Percentiles rank a stretch among this genome's conserved stretches.
These are phyloP conservation scores for Philotrypesis tridentata DNA, from an alignment of 1,140 invertebrate species.

Conservation along the genomic window DNA sequence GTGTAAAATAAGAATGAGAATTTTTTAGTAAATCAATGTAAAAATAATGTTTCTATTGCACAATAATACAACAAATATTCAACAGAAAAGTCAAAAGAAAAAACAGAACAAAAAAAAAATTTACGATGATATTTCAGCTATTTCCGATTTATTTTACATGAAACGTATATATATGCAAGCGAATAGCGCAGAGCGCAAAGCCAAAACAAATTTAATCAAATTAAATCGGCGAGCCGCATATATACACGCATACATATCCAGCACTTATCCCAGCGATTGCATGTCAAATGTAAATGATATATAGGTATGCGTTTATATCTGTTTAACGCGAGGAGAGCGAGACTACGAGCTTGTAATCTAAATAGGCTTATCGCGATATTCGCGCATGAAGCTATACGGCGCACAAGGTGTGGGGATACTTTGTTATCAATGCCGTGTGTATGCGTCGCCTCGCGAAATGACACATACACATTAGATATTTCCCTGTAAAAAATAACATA, in stretches of 20 bases:
- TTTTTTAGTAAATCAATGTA: too few relatives aligned
- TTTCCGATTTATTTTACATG: too few relatives aligned
- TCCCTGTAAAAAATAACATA: not conserved
- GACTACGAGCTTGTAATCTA: constrained; percentile 17
- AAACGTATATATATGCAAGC: too few relatives aligned
- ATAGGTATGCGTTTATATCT: not conserved
- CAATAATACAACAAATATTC: too few relatives aligned
- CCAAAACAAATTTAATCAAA: not conserved
- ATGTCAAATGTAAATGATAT: constrained; percentile 25
- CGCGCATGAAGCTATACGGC: not conserved
- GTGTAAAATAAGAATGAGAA: too few relatives aligned
- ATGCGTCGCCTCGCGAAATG: too few relatives aligned
- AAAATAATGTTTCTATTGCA: too few relatives aligned
- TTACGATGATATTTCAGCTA: too few relatives aligned
- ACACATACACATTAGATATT: not conserved
- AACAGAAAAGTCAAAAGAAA: too few relatives aligned
- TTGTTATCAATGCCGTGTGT: constrained; percentile 26
- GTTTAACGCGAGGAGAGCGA: not conserved
- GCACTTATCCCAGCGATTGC: not conserved
- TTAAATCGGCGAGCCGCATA: not conserved
- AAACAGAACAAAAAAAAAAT: too few relatives aligned
- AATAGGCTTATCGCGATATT: constrained; percentile 30
- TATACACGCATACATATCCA: not conserved
- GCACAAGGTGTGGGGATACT: not conserved
- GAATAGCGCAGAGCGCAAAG: not conserved